Percentiles rank a stretch among this genome's conserved stretches.
phyloP scores from a whole-genome alignment of 2,797 vertebrate species.

The Benthosema pterotum region DNA sequence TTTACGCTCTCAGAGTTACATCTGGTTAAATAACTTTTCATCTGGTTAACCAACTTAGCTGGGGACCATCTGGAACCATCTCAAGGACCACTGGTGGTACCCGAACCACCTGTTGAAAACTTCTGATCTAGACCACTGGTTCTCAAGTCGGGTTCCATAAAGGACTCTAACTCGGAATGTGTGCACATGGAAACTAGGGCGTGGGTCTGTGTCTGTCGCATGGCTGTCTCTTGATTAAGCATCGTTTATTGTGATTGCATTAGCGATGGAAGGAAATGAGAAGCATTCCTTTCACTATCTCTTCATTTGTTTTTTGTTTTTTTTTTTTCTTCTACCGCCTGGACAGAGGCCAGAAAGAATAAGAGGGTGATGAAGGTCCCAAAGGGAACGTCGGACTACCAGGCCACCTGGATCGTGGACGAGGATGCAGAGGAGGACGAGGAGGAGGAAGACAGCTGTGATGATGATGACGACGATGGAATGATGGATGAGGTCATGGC shows the following conservation, averaged over 20 bases:
- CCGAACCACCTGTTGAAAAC: no score
- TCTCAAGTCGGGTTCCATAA: no score
- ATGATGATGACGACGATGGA: slow-evolving; percentile 72
- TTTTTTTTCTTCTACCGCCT: slow-evolving; percentile 22
- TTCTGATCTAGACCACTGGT: no score
- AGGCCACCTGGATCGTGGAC: slow-evolving; percentile 93
- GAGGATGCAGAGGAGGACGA: slow-evolving; percentile 66
- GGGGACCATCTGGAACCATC: no score
- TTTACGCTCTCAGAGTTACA: no score
- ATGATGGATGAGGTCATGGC: slow-evolving; percentile 81
- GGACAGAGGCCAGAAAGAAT: slow-evolving; percentile 81
- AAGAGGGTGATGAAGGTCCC: slow-evolving; percentile 88
- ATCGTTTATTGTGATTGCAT: background rate
- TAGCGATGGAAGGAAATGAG: background rate
- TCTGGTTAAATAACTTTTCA: no score
- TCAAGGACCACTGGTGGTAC: no score
- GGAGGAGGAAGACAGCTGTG: slow-evolving; percentile 74
- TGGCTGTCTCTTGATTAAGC: background rate
- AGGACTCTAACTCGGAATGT: no score
- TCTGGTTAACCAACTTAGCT: no score
- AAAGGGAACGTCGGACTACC: slow-evolving; percentile 95
- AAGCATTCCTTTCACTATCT: background rate
- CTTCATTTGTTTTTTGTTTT: slow-evolving; percentile 1
- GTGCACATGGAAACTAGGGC: no score
- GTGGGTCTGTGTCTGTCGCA: no score